Evolutionary conservation across 1,140 invertebrate genomes (phyloP).

Genomic region (Semibalanus balanoides): DNA sequence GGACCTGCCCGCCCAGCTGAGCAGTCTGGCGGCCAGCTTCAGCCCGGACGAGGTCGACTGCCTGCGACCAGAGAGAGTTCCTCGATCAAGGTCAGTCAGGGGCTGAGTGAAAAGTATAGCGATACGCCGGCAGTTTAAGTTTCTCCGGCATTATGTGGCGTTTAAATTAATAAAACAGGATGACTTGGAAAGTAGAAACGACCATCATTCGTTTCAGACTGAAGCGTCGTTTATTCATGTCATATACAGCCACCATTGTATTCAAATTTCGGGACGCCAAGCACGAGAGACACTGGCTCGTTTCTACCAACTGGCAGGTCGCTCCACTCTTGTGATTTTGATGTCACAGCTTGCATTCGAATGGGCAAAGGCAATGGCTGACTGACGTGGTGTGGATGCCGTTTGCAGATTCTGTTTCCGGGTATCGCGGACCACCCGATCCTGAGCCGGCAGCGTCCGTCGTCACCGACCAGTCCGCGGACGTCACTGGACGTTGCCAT

Average conservation of each 20-base stretch:
- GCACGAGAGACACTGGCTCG: no score
- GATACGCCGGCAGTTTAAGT: no score
- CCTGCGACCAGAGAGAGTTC: neutral
- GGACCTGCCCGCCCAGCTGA: neutral
- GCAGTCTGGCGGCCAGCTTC: neutral
- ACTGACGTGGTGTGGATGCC: no score
- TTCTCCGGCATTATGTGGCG: no score
- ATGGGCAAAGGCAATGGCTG: no score
- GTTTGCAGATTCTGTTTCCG: constrained; percentile 80
- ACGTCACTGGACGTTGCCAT: constrained; percentile 85
- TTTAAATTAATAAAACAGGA: neutral
- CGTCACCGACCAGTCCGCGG: constrained; percentile 23
- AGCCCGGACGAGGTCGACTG: neutral
- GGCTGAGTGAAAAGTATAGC: no score
- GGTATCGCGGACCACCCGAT: constrained; percentile 84
- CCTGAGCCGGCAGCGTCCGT: constrained; percentile 43
- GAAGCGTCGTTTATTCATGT: neutral
- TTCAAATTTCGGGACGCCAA: no score
- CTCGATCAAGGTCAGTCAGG: constrained; percentile 4
- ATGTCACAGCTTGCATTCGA: no score
- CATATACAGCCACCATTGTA: neutral
- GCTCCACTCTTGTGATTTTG: no score
- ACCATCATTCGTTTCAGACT: neutral
- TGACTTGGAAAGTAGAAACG: neutral
- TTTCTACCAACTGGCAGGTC: no score